These are phyloP conservation scores for Eilema caniola DNA, from an alignment of 2,888 invertebrate species.

Conservation along the genomic window DNA sequence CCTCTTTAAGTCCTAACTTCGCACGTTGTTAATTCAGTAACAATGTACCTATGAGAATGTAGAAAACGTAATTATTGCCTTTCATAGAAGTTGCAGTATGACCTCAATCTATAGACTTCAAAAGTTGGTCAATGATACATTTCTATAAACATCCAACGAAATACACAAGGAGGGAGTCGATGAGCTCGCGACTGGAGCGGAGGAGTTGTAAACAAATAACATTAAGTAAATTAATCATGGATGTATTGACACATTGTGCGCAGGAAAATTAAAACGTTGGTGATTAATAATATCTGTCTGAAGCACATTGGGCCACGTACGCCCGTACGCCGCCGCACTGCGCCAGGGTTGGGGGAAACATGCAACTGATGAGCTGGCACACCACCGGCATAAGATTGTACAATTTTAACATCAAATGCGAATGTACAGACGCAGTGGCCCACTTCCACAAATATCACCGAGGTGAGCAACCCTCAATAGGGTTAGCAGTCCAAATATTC, in stretches of 20 bases:
- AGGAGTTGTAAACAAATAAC: constrained; percentile 6
- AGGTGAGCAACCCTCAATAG: constrained; percentile 12
- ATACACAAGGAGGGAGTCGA: background rate
- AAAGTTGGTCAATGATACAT: background rate
- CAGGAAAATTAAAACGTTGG: constrained; percentile 7
- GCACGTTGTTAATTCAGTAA: background rate
- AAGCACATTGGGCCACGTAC: constrained; percentile 15
- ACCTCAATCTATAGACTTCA: background rate
- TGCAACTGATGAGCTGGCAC: background rate
- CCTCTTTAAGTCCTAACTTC: background rate
- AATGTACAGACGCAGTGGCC: constrained; percentile 17
- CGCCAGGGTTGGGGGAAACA: background rate
- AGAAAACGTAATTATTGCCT: background rate
- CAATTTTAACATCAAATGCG: background rate
- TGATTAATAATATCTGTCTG: constrained; percentile 2
- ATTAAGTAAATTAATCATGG: background rate
- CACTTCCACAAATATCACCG: constrained; percentile 32
- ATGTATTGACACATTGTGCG: background rate
- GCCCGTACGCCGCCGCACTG: background rate
- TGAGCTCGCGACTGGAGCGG: background rate
- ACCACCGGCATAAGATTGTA: background rate
- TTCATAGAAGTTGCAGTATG: background rate
- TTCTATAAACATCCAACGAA: background rate
- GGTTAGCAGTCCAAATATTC: background rate
- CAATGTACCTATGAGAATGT: background rate